Evolutionary conservation across 2,113 vertebrate genomes (phyloP), one percentile per base, ranked within the genome.

Genomic region (Heterocephalus glaber): DNA sequence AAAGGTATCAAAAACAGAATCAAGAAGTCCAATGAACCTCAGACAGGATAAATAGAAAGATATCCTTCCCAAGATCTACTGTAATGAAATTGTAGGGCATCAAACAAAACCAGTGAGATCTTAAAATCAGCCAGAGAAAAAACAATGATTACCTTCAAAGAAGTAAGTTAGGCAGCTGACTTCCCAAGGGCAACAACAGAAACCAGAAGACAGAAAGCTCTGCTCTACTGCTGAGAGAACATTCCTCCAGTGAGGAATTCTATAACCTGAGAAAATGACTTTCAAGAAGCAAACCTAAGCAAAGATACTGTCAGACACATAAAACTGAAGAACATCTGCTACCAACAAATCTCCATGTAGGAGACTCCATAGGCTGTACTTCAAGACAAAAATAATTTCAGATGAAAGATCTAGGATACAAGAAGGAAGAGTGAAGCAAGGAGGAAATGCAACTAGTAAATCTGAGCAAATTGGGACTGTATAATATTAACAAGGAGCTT

Each of bases 361-460:
- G 16, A 44, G 35, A 92, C 19, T 24, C 17, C 65, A 66, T 65
- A 63, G 12, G 30, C 33, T 74, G 0, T 38, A 54, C 35, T 1
- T 54, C 14, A n/a, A 84, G 61, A 41, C 63, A 93, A 86, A 54
- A 70, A 66, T 35, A 76, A 70, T 44, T 68, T 54, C 74, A 38
- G 63, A 38, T 28, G 16, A 83, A 61, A 87, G 60, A 35, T 10
- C 24, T 1, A 30, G 26, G 60, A 28, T 0, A 4, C 33, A 44
- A 10, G 17, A 30, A 74, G 24, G 17, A 30, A 74, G 24, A 35
- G 44, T 38, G 49, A 76, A 85, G 58, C 5, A 49, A 89, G 56
- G 0, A 0, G 35, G 58, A 77, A 28, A 26, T 1, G 17, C 10
- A 9, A 0, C 4, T 3, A 30, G 33, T 26, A 38, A 85, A 56